phyloP scores from a whole-genome alignment of 2,797 vertebrate genomes.

The Florisuga fusca region DNA sequence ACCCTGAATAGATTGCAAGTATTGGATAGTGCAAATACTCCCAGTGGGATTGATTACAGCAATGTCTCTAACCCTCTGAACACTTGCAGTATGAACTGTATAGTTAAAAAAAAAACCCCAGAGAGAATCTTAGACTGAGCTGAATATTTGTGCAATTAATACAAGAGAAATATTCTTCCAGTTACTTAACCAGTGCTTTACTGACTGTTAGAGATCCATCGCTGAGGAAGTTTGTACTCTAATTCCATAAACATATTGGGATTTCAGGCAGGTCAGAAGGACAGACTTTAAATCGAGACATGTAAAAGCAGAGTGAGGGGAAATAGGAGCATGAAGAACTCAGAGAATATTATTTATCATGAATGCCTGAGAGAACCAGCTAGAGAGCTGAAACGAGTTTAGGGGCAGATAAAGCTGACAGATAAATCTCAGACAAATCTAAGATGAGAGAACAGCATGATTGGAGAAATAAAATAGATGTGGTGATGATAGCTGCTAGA shows the following conservation, averaged over 20 bases:
- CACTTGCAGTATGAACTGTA: not conserved
- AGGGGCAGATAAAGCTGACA: conserved; percentile 40
- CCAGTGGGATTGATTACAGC: not conserved
- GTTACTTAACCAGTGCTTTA: not conserved
- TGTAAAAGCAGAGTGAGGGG: not conserved
- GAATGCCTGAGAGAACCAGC: not conserved
- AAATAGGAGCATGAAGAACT: not conserved
- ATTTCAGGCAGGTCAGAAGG: not conserved
- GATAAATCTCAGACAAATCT: conserved; percentile 42
- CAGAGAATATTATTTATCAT: conserved; percentile 11
- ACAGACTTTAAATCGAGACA: not conserved
- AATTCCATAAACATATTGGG: not conserved
- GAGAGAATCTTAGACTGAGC: not conserved
- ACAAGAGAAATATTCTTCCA: not conserved
- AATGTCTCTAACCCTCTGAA: not conserved
- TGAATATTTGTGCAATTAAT: not conserved
- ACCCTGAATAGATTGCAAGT: conserved; percentile 48
- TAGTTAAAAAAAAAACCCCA: not conserved
- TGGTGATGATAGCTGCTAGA: conserved; percentile 36
- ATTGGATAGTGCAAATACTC: conserved; percentile 34
- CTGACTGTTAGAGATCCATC: not conserved
- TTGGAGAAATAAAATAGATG: conserved; percentile 14
- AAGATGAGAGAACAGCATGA: not conserved
- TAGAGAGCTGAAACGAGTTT: not conserved
- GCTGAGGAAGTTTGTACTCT: not conserved